Evolutionary conservation across 2,113 vertebrate species (phyloP).

Genomic region (Ibidorhyncha struthersii): DNA sequence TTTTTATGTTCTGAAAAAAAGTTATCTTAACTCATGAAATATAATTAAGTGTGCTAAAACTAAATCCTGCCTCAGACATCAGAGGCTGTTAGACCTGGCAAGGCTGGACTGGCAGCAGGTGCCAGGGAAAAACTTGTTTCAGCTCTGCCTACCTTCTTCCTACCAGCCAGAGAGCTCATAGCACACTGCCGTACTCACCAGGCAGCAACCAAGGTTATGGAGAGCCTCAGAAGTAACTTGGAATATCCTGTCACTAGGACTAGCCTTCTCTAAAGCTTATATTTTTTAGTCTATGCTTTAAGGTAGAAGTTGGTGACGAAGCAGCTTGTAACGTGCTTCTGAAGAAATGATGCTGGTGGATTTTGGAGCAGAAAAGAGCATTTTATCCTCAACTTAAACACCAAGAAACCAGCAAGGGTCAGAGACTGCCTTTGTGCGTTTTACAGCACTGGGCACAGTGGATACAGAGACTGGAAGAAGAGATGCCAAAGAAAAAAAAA

Average conservation of each 20-base stretch:
- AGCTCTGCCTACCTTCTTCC: background rate
- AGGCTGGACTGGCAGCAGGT: background rate
- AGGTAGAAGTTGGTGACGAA: background rate
- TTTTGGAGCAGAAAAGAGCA: background rate
- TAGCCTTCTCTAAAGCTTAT: background rate
- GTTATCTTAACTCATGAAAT: background rate
- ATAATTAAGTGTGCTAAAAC: background rate
- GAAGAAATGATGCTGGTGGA: background rate
- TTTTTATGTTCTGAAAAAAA: background rate
- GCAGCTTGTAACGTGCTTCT: background rate
- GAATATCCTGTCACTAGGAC: background rate
- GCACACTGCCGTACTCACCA: rapidly evolving
- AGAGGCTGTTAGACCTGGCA: background rate
- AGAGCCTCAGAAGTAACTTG: background rate
- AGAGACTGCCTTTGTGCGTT: background rate
- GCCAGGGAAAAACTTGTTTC: background rate
- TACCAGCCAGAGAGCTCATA: background rate
- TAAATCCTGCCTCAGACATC: background rate
- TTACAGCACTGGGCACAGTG: background rate
- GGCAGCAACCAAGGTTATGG: background rate
- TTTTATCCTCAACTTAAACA: background rate
- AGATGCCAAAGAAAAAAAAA: background rate
- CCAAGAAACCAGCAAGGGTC: background rate
- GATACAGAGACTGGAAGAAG: background rate
- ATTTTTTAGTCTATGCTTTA: background rate